Percentiles rank a stretch among this genome's conserved stretches.
These are phyloP conservation scores for Hippopotamyrus pictus DNA, from an alignment of 2,797 vertebrate genomes.

Conservation along the genomic window DNA sequence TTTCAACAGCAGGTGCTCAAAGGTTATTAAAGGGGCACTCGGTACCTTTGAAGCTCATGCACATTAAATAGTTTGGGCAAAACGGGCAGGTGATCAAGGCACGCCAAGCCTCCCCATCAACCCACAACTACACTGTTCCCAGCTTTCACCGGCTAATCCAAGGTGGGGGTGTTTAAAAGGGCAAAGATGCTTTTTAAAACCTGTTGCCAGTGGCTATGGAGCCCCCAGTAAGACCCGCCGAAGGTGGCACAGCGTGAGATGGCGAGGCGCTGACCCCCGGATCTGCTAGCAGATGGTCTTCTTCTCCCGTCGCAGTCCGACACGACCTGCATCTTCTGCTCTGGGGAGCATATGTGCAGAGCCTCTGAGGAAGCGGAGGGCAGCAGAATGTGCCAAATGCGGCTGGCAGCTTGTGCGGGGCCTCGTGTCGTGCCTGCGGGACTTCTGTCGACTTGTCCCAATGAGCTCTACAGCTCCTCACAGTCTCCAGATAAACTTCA, in stretches of 20 bases:
- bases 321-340: slow-evolving; percentile 51
- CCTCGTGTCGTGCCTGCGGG: slow-evolving; percentile 49
- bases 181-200: background rate
- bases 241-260: background rate
- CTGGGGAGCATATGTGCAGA: slow-evolving; percentile 57
- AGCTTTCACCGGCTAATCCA: background rate
- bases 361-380: slow-evolving; percentile 46
- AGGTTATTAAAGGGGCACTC: background rate
- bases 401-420: slow-evolving; percentile 45
- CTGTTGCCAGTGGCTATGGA: background rate
- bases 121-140: background rate
- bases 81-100: background rate
- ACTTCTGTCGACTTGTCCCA: slow-evolving; percentile 50
- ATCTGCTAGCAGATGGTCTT: slow-evolving; percentile 26
- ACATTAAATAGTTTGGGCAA: background rate
- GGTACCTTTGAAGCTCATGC: background rate
- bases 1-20: background rate
- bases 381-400: slow-evolving; percentile 42
- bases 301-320: slow-evolving; percentile 48
- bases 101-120: background rate
- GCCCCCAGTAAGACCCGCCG: background rate
- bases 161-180: background rate
- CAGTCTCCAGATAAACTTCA: slow-evolving; percentile 38
- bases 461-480: slow-evolving; percentile 35
- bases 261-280: background rate